A percentile compares a stretch with the other conserved stretches of the same genome.
phyloP scores from a whole-genome alignment of 2,888 invertebrate species.

The Phymatocera aterrima region DNA sequence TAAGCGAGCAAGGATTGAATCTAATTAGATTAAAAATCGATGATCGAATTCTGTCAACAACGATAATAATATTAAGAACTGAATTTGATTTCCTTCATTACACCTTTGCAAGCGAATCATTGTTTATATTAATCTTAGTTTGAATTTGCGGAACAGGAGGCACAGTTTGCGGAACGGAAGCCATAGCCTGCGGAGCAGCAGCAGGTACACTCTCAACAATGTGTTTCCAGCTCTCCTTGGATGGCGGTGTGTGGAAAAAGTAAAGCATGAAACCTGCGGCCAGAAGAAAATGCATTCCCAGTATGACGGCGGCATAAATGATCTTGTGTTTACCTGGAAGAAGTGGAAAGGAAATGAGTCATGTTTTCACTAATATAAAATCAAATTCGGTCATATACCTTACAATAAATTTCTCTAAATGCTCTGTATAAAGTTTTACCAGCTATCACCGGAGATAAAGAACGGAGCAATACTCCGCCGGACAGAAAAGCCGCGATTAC shows the following conservation, averaged over 20 bases:
- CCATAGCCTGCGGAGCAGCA: not conserved
- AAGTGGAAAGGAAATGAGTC: slow-evolving; percentile 40
- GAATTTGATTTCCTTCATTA: too few species aligned
- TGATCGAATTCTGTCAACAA: not conserved
- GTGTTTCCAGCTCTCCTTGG: not conserved
- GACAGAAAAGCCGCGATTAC: slow-evolving; percentile 89
- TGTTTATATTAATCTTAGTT: too few species aligned
- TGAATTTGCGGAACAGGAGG: too few species aligned
- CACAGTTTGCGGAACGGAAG: too few species aligned
- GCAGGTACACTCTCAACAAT: not conserved
- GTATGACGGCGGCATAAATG: slow-evolving; percentile 81
- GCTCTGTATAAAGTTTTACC: slow-evolving; percentile 71
- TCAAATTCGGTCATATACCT: not conserved
- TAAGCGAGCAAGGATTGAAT: too few species aligned
- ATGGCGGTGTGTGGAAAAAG: slow-evolving; percentile 81
- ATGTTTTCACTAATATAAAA: not conserved
- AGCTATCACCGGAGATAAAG: slow-evolving; percentile 85
- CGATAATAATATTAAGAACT: too few species aligned
- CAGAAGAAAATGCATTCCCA: slow-evolving; percentile 87
- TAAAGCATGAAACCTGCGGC: slow-evolving; percentile 92
- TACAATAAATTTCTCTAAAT: too few species aligned
- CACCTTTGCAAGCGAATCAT: too few species aligned
- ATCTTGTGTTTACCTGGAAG: slow-evolving; percentile 78
- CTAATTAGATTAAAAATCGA: too few species aligned
- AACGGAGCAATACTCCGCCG: slow-evolving; percentile 89